Evolutionary conservation across 2,113 vertebrate genomes (phyloP).

Genomic region (Pelobates fuscus): DNA sequence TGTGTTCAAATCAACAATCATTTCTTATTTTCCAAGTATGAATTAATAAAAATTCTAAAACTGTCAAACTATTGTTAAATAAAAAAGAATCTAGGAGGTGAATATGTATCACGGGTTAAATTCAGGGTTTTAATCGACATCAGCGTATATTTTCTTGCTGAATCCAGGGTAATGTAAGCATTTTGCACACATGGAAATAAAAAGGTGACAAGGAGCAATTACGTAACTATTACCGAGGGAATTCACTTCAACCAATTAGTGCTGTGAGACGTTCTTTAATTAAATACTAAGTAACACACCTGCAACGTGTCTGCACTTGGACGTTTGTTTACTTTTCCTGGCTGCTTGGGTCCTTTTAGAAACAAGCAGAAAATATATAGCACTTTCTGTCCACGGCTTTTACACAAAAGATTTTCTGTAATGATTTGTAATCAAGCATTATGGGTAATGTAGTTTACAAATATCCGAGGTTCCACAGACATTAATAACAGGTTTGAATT

Average conservation of each 20-base stretch:
- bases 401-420: too few relatives aligned
- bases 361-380: neutral
- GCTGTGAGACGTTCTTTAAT: slow-evolving; percentile 34
- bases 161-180: slow-evolving; percentile 42
- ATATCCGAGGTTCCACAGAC: too few relatives aligned
- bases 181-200: slow-evolving; percentile 35
- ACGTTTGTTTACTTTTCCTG: slow-evolving; percentile 30
- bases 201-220: slow-evolving; percentile 49
- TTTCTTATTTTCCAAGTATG: too few relatives aligned
- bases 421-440: too few relatives aligned
- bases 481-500: too few relatives aligned
- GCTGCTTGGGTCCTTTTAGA: slow-evolving; percentile 3
- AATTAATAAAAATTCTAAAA: too few relatives aligned
- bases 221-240: slow-evolving; percentile 48
- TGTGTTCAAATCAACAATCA: too few relatives aligned
- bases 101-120: too few relatives aligned
- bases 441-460: too few relatives aligned
- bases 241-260: slow-evolving; percentile 42
- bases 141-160: slow-evolving; percentile 1
- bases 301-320: slow-evolving; percentile 23
- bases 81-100: too few relatives aligned
- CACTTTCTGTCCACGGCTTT: too few relatives aligned
- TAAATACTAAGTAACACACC: slow-evolving; percentile 36
- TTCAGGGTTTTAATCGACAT: neutral
- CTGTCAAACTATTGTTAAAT: too few relatives aligned